Percentiles rank a stretch among this genome's conserved stretches.
phyloP scores from a whole-genome alignment of 2,797 vertebrate species.

The Crenuchus spilurus region DNA sequence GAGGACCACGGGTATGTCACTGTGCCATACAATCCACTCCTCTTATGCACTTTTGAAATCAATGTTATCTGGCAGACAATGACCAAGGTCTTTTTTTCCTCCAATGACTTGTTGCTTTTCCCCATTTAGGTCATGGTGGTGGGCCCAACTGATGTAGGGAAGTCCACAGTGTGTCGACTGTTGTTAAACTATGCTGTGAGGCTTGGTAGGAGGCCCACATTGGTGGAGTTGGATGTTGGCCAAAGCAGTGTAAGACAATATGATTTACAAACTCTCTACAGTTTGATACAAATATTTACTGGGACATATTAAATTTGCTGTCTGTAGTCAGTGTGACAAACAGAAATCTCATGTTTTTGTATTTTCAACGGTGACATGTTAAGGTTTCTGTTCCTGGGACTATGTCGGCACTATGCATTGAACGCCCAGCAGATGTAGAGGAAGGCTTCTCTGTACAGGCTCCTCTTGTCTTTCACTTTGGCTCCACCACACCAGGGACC shows the following conservation, averaged over 20 bases:
- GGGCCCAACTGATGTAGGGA: constrained; percentile 95
- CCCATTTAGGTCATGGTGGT: constrained; percentile 90
- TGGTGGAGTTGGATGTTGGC: constrained; percentile 96
- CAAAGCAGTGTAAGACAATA: constrained; percentile 85
- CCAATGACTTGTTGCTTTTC: background rate
- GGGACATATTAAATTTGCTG: background rate
- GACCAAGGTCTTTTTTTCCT: background rate
- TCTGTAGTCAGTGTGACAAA: background rate
- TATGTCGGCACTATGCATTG: constrained; percentile 93
- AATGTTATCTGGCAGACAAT: background rate
- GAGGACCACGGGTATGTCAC: constrained; percentile 87
- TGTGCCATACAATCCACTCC: background rate
- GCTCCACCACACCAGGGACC: constrained; percentile 95
- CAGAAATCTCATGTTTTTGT: background rate
- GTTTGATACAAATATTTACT: constrained; percentile 4
- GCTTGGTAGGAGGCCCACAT: constrained; percentile 90
- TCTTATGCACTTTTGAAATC: background rate
- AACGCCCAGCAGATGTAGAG: constrained; percentile 94
- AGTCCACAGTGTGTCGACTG: constrained; percentile 92
- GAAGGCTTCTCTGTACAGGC: constrained; percentile 97
- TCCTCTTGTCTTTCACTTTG: constrained; percentile 96
- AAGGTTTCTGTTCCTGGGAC: constrained; percentile 95
- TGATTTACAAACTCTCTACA: constrained; percentile 14
- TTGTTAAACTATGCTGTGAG: constrained; percentile 93
- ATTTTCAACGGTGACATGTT: constrained; percentile 18